These are phyloP conservation scores for Hydrotaea cyrtoneurina DNA, from an alignment of 2,888 invertebrate genomes.

Conservation along the genomic window DNA sequence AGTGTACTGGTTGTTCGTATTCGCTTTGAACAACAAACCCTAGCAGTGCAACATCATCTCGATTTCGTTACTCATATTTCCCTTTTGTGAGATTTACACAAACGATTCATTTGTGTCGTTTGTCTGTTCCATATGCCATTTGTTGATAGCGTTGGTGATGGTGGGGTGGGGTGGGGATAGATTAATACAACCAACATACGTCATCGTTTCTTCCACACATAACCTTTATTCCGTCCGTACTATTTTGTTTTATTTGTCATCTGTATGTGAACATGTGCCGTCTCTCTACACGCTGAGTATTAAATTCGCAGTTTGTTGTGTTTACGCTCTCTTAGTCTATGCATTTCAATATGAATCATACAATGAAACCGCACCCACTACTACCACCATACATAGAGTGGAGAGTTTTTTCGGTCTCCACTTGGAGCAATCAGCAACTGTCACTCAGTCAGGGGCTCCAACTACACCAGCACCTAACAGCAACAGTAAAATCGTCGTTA, in stretches of 20 bases:
- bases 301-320: not conserved
- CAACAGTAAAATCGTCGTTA: slow-evolving; percentile 32
- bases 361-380: slow-evolving; percentile 61
- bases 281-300: not conserved
- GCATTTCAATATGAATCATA: slow-evolving; percentile 55
- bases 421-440: slow-evolving; percentile 9
- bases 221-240: not conserved
- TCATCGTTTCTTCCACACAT: not conserved
- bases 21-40: slow-evolving; percentile 13
- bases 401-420: slow-evolving; percentile 39
- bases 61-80: slow-evolving; percentile 20
- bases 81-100: not conserved
- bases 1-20: not conserved
- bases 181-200: not conserved
- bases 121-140: not conserved
- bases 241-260: not conserved
- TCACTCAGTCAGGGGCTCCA: not conserved
- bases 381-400: slow-evolving; percentile 37
- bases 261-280: not conserved
- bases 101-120: slow-evolving; percentile 6
- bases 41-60: slow-evolving; percentile 26
- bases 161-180: slow-evolving; percentile 4
- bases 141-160: not conserved
- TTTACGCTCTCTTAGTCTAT: not conserved
- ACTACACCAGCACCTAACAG: not conserved